Evolutionary conservation across 2,113 vertebrate genomes (phyloP).

Genomic region (Hippocampus barbouri): DNA sequence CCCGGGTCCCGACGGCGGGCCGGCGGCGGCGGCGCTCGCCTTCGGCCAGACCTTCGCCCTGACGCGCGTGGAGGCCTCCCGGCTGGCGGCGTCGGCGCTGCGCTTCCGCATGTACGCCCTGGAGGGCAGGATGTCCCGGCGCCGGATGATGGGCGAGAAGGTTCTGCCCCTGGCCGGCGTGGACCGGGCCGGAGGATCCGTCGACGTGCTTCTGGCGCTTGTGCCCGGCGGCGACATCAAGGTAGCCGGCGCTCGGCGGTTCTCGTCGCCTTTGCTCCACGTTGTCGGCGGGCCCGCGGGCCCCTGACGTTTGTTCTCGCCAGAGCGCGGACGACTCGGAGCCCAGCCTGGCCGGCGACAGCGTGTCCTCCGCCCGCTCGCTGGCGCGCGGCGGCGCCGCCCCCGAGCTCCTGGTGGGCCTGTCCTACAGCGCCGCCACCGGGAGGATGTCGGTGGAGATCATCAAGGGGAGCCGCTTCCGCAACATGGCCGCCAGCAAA

Average conservation of each 20-base stretch:
- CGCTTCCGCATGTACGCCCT: constrained; percentile 90
- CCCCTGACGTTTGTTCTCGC: not conserved
- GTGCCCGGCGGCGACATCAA: constrained; percentile 88
- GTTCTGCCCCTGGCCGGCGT: constrained; percentile 78
- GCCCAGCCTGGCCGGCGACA: constrained; percentile 83
- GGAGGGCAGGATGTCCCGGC: constrained; percentile 78
- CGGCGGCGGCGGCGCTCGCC: constrained; percentile 64
- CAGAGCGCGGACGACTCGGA: constrained; percentile 86
- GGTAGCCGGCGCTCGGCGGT: constrained; percentile 50
- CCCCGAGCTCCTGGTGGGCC: constrained; percentile 90
- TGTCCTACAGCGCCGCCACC: constrained; percentile 91
- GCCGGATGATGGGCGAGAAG: constrained; percentile 94
- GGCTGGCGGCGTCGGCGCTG: constrained; percentile 75
- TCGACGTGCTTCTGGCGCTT: constrained; percentile 79
- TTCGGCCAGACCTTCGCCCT: constrained; percentile 90
- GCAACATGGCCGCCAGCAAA: constrained; percentile 86
- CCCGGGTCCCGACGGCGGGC: constrained; percentile 25
- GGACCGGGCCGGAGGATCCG: constrained; percentile 57
- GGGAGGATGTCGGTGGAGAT: constrained; percentile 94
- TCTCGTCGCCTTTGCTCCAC: not conserved
- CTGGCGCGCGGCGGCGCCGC: constrained; percentile 81
- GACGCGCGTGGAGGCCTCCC: constrained; percentile 75
- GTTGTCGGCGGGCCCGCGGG: not conserved
- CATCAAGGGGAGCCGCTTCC: constrained; percentile 97
- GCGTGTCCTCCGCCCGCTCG: constrained; percentile 86